Base-by-base conservation (phyloP, 2,888 invertebrate genomes). In the Drosophila lutescens region DNA sequence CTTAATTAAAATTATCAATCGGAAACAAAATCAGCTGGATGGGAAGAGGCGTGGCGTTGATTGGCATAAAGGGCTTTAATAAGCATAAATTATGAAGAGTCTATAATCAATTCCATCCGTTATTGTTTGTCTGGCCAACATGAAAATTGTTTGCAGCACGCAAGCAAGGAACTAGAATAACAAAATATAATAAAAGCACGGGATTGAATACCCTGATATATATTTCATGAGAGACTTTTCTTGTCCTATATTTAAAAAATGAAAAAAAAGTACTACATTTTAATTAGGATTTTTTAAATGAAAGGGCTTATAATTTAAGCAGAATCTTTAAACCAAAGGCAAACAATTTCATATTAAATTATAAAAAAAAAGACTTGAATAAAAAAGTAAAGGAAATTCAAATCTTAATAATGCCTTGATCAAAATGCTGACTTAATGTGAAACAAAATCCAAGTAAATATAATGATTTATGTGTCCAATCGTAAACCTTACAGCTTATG, bases 141-240 rank as follows among this genome's bases (percentile, higher is more conserved):
- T 67, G 74, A 75, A 74, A 88, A 80, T 83, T 75, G 78, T 38
- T 76, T 83, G 70, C 40, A 75, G 49, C 85, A 85, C 85, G 85
- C 85, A 73, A 87, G 15, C 62, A 43, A n/a, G 47, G 30, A 8
- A 23, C 23, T 53, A 53, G 15, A 56, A 55, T 44, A 47, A 51
- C 12, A 13, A 26, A 63, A 56, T 47, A 49, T 60, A 47, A 55
- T 40, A 17, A 47, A 46, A 40, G 23, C 10, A 15, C 3, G n/a
- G 9, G 10, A 1, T 7, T 46, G 3, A 17, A 46, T 46, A 65
- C 65, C 13, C 66, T 65, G 3, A 20, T 26, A 5, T 43, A 10
- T 17, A 9, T 9, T 34, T 4, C 4, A 20, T 20, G 2, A 20
- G 20, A 20, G 20, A 20, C 20, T 20, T 20, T 2, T 20, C 2